Evolutionary conservation across 1,140 invertebrate genomes (phyloP), one percentile per base, ranked within the genome.

Genomic region (Lordiphosa mommai): DNA sequence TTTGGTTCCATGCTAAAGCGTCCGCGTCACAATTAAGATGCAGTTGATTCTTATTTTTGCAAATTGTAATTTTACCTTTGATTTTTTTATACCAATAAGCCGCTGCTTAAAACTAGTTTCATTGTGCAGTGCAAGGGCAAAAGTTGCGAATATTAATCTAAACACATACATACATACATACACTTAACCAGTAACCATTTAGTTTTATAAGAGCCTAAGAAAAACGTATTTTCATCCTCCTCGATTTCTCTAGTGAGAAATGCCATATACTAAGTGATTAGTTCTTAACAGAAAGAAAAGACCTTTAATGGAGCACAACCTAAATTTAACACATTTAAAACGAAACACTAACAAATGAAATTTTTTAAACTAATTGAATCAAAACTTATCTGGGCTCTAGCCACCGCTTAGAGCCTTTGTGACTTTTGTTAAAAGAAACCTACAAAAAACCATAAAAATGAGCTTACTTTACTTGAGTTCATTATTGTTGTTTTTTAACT

Each of bases 201-300:
- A 74, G 72, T 53, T 40, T 37, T 61, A 44, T 41, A 60, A 72
- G 41, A 70, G 61, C 58, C 80, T 58, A 46, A 85, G 74, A 71
- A 86, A 85, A 79, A 43, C 37, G 16, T 73, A 71, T 85, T 66
- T 66, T n/a, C n/a, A n/a, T n/a, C n/a, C n/a, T n/a, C n/a, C n/a
- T 76, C 71, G 70, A 80, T 87, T 87, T 87, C 85, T 76, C 64
- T 84, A 80, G 61, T 80, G 61, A 84, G 80, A 86, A 86, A 87
- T 87, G 85, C 85, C 85, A 87, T 87, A 87, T 80, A 87, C 84
- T 87, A 87, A 87, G 85, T 87, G 73, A 87, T 87, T 87, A 87
- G 85, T 87, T 87, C 65, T 72, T 87, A 87, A 86, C 70, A 61
- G 34, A n/a, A 61, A 55, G 10, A 43, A 46, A 30, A 51, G n/a